These are phyloP conservation scores for Troides oblongomaculatus DNA, from an alignment of 2,888 invertebrate species.

Conservation along the genomic window DNA sequence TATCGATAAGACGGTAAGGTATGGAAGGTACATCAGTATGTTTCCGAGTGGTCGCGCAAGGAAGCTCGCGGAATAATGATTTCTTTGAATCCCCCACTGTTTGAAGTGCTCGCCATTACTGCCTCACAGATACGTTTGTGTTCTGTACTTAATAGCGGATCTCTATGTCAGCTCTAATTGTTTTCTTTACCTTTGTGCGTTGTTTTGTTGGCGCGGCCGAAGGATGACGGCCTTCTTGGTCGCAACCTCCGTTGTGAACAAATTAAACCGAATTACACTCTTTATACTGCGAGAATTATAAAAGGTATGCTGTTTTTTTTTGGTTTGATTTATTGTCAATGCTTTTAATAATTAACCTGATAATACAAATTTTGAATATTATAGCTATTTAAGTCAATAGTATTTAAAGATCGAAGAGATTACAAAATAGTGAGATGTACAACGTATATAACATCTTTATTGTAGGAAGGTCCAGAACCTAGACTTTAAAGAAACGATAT, in stretches of 20 bases:
- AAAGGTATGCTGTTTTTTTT: not conserved
- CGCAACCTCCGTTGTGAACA: slow-evolving; percentile 8
- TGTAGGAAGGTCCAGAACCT: too few relatives aligned
- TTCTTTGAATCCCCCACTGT: slow-evolving; percentile 75
- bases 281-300: not conserved
- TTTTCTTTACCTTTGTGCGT: slow-evolving; percentile 70
- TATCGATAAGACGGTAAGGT: not conserved
- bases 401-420: too few relatives aligned
- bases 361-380: too few relatives aligned
- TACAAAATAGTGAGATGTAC: too few relatives aligned
- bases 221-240: slow-evolving; percentile 12
- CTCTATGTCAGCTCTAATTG: slow-evolving; percentile 71
- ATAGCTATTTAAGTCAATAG: too few relatives aligned
- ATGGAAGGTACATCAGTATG: slow-evolving; percentile 41
- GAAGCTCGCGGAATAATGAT: slow-evolving; percentile 78
- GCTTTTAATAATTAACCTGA: not conserved
- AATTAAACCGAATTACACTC: slow-evolving; percentile 3
- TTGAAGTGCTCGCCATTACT: slow-evolving; percentile 75
- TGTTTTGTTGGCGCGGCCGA: slow-evolving; percentile 17
- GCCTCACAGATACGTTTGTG: slow-evolving; percentile 70
- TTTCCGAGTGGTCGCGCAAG: slow-evolving; percentile 76
- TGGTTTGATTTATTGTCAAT: not conserved
- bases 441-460: too few relatives aligned
- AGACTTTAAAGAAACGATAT: too few relatives aligned
- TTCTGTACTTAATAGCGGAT: slow-evolving; percentile 71